Base-by-base conservation (phyloP, 2,797 vertebrate species). In the Pipistrellus pygmaeus region DNA sequence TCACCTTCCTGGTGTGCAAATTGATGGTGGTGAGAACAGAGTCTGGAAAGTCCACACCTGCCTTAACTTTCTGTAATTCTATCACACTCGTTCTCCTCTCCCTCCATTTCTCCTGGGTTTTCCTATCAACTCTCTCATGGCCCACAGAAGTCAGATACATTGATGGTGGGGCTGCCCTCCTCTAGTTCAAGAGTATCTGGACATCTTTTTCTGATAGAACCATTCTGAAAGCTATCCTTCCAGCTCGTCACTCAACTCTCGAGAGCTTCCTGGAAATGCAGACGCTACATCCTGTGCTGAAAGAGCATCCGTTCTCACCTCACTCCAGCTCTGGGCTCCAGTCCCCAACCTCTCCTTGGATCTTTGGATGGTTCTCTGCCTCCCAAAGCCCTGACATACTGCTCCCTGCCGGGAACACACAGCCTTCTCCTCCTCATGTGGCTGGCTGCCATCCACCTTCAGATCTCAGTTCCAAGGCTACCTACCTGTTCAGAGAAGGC, bases 371-470 rank as follows among this genome's bases (percentile, higher is more conserved):
- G 46, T n/a, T 77, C 1, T 38, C 32, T 32, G 4, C 11, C 12
- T n/a, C 21, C 32, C 30, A 30, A 35, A 12, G 21, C 12, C 44
- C 4, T 20, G 0, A 15, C 8, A 12, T 0, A 4, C 30, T n/a
- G 6, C 8, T 10, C 21, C 3, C 10, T 4, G 7, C 41, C 2
- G 9, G 15, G 35, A 73, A 66, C 35, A 68, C 2, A 32, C 2
- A 41, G 21, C 23, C 30, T 35, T 12, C 38, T 14, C 25, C 21
- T 25, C 38, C 35, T 88, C 30, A 6, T 25, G 14, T 60, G 38
- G 18, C 30, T 15, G 20, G 46, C 23, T 81, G 27, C 38, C 30
- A 10, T 57, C 23, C 2, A 1, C 17, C 9, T 69, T 85, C 32
- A 18, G 8, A 75, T n/a, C 32, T 64, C 64, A 72, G n/a, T 44